These are phyloP conservation scores for Salvelinus fontinalis DNA, from an alignment of 2,113 vertebrate genomes.

Conservation along the genomic window DNA sequence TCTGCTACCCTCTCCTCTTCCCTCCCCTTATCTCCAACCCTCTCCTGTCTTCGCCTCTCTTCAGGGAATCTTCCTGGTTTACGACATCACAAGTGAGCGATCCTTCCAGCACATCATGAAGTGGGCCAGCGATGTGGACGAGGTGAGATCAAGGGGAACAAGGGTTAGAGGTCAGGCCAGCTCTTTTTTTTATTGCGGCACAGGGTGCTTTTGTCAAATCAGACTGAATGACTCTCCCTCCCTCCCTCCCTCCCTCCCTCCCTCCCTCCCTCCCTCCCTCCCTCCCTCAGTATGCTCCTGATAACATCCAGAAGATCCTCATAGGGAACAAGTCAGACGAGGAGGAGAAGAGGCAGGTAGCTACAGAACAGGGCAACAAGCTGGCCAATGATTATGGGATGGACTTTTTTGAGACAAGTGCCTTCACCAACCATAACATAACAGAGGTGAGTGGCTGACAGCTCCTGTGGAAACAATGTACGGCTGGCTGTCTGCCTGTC, in stretches of 20 bases:
- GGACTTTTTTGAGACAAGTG: constrained; percentile 99
- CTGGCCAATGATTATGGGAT: constrained; percentile 94
- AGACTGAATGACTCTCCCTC: not conserved
- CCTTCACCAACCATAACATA: constrained; percentile 95
- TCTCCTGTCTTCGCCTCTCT: not conserved
- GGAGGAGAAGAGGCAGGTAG: constrained; percentile 92
- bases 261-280: not conserved
- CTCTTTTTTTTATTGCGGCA: not conserved
- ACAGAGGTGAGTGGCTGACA: constrained; percentile 84
- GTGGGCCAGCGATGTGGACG: constrained; percentile 97
- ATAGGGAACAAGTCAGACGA: constrained; percentile 95
- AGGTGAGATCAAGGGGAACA: constrained; percentile 73
- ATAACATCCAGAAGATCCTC: constrained; percentile 93
- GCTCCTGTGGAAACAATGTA: not conserved
- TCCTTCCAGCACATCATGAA: constrained; percentile 99
- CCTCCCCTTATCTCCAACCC: not conserved
- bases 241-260: not conserved
- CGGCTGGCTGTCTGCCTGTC: not conserved
- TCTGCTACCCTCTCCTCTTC: not conserved
- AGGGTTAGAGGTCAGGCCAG: not conserved
- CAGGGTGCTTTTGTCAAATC: not conserved
- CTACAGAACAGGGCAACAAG: constrained; percentile 91
- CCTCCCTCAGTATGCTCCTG: constrained; percentile 92
- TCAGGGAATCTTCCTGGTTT: constrained; percentile 97
- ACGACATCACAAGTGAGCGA: constrained; percentile 94